These are phyloP conservation scores for Frankliniella intonsa DNA, from an alignment of 2,888 invertebrate genomes.

Conservation along the genomic window DNA sequence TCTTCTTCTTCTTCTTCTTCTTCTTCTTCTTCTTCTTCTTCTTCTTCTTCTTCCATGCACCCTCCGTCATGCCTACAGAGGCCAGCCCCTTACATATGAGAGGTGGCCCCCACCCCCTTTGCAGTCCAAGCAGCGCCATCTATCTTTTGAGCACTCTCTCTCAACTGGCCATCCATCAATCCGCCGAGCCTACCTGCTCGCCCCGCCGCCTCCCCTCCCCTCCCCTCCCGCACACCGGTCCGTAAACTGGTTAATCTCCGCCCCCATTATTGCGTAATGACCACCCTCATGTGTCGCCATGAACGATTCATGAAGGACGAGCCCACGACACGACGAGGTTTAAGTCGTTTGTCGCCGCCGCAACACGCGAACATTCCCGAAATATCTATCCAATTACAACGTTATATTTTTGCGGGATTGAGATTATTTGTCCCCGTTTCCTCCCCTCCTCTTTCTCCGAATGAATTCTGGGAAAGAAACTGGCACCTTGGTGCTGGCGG, in stretches of 20 bases:
- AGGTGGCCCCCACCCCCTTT: background rate
- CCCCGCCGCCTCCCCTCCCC: background rate
- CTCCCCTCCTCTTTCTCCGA: no score
- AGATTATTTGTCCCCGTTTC: no score
- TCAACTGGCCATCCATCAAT: background rate
- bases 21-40: no score
- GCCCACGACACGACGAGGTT: no score
- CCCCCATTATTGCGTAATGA: background rate
- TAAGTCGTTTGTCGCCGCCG: no score
- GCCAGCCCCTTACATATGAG: background rate
- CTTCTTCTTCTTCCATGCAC: background rate
- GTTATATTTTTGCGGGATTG: no score
- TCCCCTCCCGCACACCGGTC: background rate
- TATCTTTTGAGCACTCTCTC: background rate
- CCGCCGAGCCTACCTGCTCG: background rate
- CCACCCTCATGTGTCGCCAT: background rate
- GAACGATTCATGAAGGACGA: background rate
- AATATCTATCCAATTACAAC: no score
- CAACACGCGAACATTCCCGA: no score
- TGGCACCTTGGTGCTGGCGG: no score
- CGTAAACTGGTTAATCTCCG: background rate
- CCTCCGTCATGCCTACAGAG: background rate
- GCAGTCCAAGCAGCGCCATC: background rate
- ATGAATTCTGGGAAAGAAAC: no score
- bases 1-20: no score